Conservation (phyloP, 2,797 vertebrate genomes). For the Macrochelys suwanniensis region DNA sequence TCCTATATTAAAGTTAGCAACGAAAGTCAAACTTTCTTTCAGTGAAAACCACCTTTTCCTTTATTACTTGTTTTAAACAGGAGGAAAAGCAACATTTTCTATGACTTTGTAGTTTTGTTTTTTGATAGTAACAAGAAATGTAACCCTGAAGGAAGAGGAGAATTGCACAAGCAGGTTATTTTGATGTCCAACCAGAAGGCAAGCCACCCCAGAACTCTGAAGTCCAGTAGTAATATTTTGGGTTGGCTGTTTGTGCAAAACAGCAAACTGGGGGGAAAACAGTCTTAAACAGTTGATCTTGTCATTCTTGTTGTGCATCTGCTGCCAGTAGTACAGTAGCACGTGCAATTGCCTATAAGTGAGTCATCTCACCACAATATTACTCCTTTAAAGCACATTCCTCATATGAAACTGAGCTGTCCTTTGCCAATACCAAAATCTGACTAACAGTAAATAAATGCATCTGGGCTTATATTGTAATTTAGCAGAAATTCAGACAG, state of each 20-base stretch:
- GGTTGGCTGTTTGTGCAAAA: neutral
- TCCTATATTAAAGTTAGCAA: neutral
- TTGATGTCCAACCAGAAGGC: conserved; percentile 13
- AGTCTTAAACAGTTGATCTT: neutral
- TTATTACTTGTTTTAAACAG: neutral
- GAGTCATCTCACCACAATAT: neutral
- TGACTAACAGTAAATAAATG: neutral
- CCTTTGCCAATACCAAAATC: neutral
- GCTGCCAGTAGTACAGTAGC: neutral
- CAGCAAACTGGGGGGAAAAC: neutral
- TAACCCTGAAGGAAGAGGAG: neutral
- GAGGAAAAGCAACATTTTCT: neutral
- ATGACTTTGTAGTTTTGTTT: conserved; percentile 7
- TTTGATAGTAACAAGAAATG: neutral
- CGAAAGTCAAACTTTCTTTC: neutral
- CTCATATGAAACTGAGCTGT: neutral
- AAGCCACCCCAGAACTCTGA: neutral
- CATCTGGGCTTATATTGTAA: rapidly evolving
- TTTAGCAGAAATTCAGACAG: conserved; percentile 16
- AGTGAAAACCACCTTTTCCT: neutral
- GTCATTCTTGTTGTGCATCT: neutral
- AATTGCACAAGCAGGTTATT: neutral
- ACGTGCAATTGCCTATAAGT: neutral
- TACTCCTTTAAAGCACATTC: conserved; percentile 3
- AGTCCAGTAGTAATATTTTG: neutral